These are phyloP conservation scores for Andricus curvator DNA, from an alignment of 2,888 invertebrate genomes.

Conservation along the genomic window DNA sequence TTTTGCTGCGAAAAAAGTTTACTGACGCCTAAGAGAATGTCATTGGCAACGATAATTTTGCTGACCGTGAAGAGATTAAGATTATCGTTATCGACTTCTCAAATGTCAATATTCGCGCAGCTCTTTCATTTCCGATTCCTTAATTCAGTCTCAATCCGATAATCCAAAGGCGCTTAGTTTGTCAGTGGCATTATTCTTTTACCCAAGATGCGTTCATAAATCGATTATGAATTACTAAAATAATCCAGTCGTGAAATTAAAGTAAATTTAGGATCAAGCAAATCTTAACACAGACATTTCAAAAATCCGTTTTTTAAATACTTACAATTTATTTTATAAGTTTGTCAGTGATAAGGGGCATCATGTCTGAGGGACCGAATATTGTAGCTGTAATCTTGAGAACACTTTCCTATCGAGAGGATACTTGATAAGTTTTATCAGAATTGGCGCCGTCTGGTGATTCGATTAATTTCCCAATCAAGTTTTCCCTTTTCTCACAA, in stretches of 20 bases:
- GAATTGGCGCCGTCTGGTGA: conserved; percentile 69
- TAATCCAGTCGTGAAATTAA: not conserved
- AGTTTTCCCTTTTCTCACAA: conserved; percentile 51
- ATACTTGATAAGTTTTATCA: conserved; percentile 68
- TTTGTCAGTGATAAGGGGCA: not conserved
- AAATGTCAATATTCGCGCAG: conserved; percentile 20
- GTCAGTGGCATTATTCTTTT: conserved; percentile 7
- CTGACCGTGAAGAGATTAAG: conserved; percentile 19
- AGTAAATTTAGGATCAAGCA: not conserved
- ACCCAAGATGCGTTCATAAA: not conserved
- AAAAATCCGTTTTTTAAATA: not conserved
- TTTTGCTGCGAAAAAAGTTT: not conserved
- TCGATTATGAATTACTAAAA: not conserved
- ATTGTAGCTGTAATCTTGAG: not conserved
- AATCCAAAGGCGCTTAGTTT: not conserved
- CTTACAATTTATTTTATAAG: too few relatives aligned
- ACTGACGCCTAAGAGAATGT: conserved; percentile 3
- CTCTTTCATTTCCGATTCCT: conserved; percentile 1
- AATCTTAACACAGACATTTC: not conserved
- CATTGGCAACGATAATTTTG: conserved; percentile 6
- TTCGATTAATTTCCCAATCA: conserved; percentile 67
- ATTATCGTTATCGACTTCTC: conserved; percentile 16
- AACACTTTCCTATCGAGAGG: conserved; percentile 51
- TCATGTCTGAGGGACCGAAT: not conserved
- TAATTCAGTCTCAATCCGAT: not conserved